Evolutionary conservation across 2,113 vertebrate genomes (phyloP).

Genomic region (Atractosteus spatula): DNA sequence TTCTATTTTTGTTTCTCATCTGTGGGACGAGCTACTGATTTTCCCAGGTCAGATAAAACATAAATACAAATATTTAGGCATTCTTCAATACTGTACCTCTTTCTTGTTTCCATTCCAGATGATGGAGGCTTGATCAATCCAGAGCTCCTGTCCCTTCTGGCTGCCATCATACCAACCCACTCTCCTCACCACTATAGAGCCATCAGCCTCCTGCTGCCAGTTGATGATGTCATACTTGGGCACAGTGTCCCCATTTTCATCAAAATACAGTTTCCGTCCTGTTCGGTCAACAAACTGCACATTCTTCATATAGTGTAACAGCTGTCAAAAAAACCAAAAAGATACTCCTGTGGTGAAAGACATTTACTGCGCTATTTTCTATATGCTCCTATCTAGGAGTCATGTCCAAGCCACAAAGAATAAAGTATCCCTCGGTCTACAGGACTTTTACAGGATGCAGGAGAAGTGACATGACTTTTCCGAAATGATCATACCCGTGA

Average conservation of each 20-base stretch:
- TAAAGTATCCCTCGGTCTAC: too few relatives aligned
- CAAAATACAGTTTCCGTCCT: conserved; percentile 29
- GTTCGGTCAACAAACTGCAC: conserved; percentile 24
- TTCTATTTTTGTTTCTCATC: too few relatives aligned
- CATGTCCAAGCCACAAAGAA: too few relatives aligned
- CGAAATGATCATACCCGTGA: too few relatives aligned
- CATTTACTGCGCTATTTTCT: too few relatives aligned
- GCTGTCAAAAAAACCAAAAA: background rate
- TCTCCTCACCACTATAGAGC: conserved; percentile 17
- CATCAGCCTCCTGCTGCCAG: conserved; percentile 27
- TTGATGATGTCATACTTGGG: conserved; percentile 31
- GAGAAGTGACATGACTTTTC: too few relatives aligned
- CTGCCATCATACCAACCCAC: conserved; percentile 25
- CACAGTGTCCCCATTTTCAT: conserved; percentile 30
- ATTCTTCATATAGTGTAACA: conserved; percentile 26
- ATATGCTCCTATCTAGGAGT: too few relatives aligned
- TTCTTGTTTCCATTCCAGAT: conserved; percentile 23
- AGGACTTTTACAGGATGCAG: too few relatives aligned
- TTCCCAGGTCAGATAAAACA: too few relatives aligned
- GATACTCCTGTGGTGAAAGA: too few relatives aligned
- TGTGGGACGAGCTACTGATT: too few relatives aligned
- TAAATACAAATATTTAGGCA: too few relatives aligned
- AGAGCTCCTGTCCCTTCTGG: conserved; percentile 12
- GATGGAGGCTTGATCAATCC: conserved; percentile 19
- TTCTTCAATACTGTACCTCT: conserved; percentile 11